Conservation (phyloP, 1,140 invertebrate species). For the Forficula auricularia region DNA sequence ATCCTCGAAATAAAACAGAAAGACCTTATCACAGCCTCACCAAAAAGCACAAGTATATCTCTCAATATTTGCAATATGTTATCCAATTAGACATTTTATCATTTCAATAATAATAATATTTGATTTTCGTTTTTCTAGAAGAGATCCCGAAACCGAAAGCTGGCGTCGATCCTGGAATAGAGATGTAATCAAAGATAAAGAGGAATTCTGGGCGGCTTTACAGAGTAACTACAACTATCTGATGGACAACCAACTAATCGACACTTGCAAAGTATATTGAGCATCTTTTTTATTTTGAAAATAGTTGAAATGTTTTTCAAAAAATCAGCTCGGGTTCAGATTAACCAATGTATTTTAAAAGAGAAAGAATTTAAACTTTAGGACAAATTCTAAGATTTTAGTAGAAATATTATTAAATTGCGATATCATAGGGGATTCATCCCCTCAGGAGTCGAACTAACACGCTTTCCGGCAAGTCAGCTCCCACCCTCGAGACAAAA, state of each 20-base stretch:
- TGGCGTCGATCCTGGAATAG: constrained; percentile 48
- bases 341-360: no score
- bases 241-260: constrained; percentile 83
- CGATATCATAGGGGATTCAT: no score
- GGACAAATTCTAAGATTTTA: no score
- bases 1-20: constrained; percentile 28
- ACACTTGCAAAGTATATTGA: constrained; percentile 57
- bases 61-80: no score
- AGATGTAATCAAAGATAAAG: constrained; percentile 34
- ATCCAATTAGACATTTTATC: no score
- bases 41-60: constrained; percentile 38
- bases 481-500: no score
- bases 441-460: no score
- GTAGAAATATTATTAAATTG: no score
- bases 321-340: no score
- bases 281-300: neutral
- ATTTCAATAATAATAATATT: neutral
- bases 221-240: constrained; percentile 80
- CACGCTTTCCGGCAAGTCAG: no score
- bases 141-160: constrained; percentile 40
- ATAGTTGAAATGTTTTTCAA: no score
- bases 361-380: no score
- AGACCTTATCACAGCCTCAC: constrained; percentile 48
- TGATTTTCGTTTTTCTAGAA: constrained; percentile 19
- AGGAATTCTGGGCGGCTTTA: constrained; percentile 78